Percentiles rank a stretch among this genome's conserved stretches.
Conservation (phyloP, 1,140 invertebrate species). For the Drosophila sucinea region DNA sequence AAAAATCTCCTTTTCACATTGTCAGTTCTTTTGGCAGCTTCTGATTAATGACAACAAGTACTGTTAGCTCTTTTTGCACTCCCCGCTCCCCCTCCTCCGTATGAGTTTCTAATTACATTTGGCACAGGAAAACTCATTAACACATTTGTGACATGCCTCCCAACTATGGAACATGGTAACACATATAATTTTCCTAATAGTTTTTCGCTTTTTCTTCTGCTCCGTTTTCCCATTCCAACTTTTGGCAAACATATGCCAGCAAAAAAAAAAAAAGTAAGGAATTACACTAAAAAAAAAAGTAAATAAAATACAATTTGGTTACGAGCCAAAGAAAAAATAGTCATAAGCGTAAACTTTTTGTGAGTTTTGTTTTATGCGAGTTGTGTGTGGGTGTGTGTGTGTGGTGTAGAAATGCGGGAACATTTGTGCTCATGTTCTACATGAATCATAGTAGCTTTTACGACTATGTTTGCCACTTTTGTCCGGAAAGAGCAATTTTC, state of each 20-base stretch:
- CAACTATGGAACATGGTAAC: slow-evolving; percentile 38
- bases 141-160: slow-evolving; percentile 48
- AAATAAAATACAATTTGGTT: slow-evolving; percentile 36
- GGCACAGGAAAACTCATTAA: slow-evolving; percentile 53
- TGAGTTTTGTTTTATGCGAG: slow-evolving; percentile 32
- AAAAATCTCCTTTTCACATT: neutral
- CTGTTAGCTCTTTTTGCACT: neutral
- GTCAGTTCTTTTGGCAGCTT: slow-evolving; percentile 22
- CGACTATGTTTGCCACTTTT: slow-evolving; percentile 32
- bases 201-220: slow-evolving; percentile 27
- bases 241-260: slow-evolving; percentile 34
- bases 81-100: slow-evolving; percentile 18
- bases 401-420: slow-evolving; percentile 1
- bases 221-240: neutral
- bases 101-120: slow-evolving; percentile 56
- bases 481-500: slow-evolving; percentile 33
- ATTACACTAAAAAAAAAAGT: slow-evolving; percentile 13
- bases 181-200: slow-evolving; percentile 53
- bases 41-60: slow-evolving; percentile 49
- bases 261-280: slow-evolving; percentile 14
- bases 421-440: slow-evolving; percentile 39
- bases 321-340: slow-evolving; percentile 15
- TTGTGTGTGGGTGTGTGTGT: slow-evolving; percentile 29
- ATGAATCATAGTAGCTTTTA: slow-evolving; percentile 55
- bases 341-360: slow-evolving; percentile 49